These are phyloP conservation scores for Phrynocephalus versicolor DNA, from an alignment of 2,113 vertebrate genomes.

Conservation along the genomic window DNA sequence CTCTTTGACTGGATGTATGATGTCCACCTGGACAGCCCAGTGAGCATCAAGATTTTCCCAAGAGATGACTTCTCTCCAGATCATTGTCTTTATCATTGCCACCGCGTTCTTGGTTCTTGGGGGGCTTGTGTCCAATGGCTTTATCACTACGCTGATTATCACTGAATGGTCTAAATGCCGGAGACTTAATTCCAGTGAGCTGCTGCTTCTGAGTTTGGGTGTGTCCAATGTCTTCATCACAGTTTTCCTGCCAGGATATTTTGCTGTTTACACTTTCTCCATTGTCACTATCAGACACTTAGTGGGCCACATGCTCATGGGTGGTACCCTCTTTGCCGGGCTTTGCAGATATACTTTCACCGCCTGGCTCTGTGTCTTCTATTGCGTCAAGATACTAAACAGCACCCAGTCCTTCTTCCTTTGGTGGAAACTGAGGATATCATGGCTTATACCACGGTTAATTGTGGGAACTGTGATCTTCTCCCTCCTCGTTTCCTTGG, in stretches of 20 bases:
- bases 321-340: too few relatives aligned
- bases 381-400: background rate
- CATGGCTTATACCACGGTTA: background rate
- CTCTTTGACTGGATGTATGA: background rate
- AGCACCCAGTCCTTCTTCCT: background rate
- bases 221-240: background rate
- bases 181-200: background rate
- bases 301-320: too few relatives aligned
- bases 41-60: background rate
- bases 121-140: background rate
- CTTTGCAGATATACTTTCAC: background rate
- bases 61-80: background rate
- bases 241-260: background rate
- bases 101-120: background rate
- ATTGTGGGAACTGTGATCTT: background rate
- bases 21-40: background rate
- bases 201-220: background rate
- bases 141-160: background rate
- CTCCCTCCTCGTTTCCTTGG: background rate
- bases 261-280: background rate
- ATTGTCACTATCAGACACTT: too few relatives aligned
- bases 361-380: constrained; percentile 3
- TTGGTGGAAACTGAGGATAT: background rate
- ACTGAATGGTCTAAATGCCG: background rate
- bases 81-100: background rate